phyloP scores from a whole-genome alignment of 2,113 vertebrate genomes.

The Muntiacus reevesi region DNA sequence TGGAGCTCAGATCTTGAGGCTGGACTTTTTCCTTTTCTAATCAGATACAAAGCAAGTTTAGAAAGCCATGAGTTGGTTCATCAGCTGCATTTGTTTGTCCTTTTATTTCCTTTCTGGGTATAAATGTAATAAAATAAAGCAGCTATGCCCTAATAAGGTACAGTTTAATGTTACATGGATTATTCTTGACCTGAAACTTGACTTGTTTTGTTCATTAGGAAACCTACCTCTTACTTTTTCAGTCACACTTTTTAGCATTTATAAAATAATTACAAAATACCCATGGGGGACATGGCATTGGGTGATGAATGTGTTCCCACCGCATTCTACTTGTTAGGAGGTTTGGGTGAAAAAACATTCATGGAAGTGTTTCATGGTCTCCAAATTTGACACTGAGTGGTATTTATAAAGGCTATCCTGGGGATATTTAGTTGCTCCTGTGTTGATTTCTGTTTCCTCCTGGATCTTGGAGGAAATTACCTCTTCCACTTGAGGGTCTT shows the following conservation, averaged over 20 bases:
- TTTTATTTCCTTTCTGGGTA: not conserved
- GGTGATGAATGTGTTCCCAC: not conserved
- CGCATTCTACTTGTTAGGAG: conserved; percentile 21
- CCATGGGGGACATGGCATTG: not conserved
- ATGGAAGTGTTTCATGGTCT: conserved; percentile 26
- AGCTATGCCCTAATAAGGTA: not conserved
- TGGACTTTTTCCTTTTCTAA: not conserved
- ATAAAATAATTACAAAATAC: not conserved
- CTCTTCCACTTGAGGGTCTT: conserved; percentile 43
- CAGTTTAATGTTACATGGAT: not conserved
- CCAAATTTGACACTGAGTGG: conserved; percentile 35
- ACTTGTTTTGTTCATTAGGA: not conserved
- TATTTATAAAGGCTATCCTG: conserved; percentile 38
- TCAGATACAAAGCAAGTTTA: conserved; percentile 19
- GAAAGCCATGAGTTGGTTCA: not conserved
- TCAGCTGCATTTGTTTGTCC: not conserved
- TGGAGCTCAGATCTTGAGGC: conserved; percentile 1
- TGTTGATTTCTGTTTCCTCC: conserved; percentile 21
- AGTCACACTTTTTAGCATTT: conserved; percentile 1
- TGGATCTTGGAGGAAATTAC: conserved; percentile 22
- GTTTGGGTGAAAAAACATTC: conserved; percentile 1
- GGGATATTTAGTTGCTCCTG: not conserved
- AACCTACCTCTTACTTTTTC: not conserved
- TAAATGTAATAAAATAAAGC: conserved; percentile 27
- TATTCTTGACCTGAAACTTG: not conserved